These are phyloP conservation scores for Nesometra sesokonis DNA, from an alignment of 35 echinoderm and acorn worm species.

Conservation along the genomic window DNA sequence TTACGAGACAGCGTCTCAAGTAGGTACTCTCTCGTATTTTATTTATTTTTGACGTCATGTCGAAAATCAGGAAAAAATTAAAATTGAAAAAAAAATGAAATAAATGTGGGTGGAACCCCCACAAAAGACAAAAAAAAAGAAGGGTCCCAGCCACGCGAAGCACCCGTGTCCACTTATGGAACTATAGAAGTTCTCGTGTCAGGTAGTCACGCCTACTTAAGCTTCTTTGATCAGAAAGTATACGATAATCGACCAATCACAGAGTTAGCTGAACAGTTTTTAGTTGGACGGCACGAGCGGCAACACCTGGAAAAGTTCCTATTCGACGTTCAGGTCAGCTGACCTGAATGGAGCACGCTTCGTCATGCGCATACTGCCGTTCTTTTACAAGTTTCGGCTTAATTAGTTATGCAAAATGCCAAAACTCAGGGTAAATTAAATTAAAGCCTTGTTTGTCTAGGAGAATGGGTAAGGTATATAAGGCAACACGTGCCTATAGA, in stretches of 20 bases:
- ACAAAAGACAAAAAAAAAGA: too few species aligned
- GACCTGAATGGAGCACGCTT: not conserved
- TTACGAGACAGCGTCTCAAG: too few species aligned
- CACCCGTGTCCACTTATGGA: not conserved
- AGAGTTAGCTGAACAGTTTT: not conserved
- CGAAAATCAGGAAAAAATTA: too few species aligned
- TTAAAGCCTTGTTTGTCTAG: not conserved
- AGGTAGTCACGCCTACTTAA: not conserved
- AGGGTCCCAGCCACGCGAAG: not conserved
- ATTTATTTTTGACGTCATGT: too few species aligned
- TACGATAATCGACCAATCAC: not conserved
- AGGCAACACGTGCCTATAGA: not conserved
- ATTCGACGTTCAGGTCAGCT: not conserved
- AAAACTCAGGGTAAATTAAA: not conserved
- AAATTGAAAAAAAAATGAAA: too few species aligned
- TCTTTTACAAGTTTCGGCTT: not conserved
- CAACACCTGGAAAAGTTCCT: not conserved
- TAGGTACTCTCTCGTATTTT: too few species aligned
- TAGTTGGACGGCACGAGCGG: not conserved
- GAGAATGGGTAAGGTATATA: not conserved
- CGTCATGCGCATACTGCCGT: not conserved
- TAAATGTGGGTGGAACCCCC: too few species aligned
- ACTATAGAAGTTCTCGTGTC: not conserved
- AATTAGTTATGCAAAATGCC: not conserved
- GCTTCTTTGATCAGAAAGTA: not conserved